Percentiles rank a stretch among this genome's conserved stretches.
phyloP scores from a whole-genome alignment of 2,888 invertebrate genomes.

The Rhogogaster chlorosoma region DNA sequence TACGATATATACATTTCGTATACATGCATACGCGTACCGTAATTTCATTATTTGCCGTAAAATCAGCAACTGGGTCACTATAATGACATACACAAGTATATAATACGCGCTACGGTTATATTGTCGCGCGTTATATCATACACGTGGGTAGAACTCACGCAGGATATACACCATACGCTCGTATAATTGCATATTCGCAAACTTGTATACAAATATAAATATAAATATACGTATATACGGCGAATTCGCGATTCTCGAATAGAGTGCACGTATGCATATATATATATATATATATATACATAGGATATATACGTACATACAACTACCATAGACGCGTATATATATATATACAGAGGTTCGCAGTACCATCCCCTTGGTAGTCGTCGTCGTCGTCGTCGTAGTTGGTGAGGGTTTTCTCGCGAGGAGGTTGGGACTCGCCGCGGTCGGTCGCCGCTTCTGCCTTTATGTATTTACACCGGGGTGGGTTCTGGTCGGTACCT shows the following conservation, averaged over 20 bases:
- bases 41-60: neutral
- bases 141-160: neutral
- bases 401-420: slow-evolving; percentile 49
- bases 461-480: slow-evolving; percentile 71
- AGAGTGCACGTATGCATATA: neutral
- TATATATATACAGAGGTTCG: too few species aligned
- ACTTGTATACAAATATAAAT: neutral
- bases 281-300: too few species aligned
- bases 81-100: neutral
- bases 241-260: neutral
- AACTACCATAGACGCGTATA: neutral
- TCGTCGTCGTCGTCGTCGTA: neutral
- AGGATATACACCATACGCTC: neutral
- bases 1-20: too few species aligned
- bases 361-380: neutral
- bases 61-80: slow-evolving; percentile 17
- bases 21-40: neutral
- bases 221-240: neutral
- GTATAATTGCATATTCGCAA: neutral
- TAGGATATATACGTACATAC: neutral
- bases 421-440: slow-evolving; percentile 49
- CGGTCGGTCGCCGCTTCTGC: slow-evolving; percentile 65
- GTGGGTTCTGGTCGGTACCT: slow-evolving; percentile 65
- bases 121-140: neutral
- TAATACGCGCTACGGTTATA: neutral